These are phyloP conservation scores for Scytalopus superciliaris DNA, from an alignment of 2,113 vertebrate genomes.

Conservation along the genomic window DNA sequence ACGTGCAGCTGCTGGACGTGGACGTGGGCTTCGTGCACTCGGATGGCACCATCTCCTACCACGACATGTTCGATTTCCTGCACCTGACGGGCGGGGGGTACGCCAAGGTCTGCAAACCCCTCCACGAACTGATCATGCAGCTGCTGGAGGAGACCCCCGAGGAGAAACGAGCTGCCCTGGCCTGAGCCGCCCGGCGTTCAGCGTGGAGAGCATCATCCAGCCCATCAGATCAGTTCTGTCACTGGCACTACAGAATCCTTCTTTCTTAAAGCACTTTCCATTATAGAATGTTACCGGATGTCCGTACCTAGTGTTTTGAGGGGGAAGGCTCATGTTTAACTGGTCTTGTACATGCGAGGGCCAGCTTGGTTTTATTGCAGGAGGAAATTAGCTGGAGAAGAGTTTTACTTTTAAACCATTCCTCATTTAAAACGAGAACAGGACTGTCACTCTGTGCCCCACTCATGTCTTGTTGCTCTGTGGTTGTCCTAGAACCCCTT, in stretches of 20 bases:
- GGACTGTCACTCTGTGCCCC: constrained; percentile 60
- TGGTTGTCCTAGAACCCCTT: constrained; percentile 51
- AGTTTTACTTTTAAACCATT: constrained; percentile 69
- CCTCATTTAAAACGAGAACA: constrained; percentile 61
- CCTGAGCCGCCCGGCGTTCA: constrained; percentile 78
- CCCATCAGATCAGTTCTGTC: constrained; percentile 75
- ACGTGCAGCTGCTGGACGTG: constrained; percentile 88
- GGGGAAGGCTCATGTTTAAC: constrained; percentile 68
- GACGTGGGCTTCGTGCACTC: constrained; percentile 90
- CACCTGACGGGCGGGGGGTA: constrained; percentile 93
- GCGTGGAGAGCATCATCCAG: constrained; percentile 50
- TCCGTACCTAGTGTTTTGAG: constrained; percentile 74
- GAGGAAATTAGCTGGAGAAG: constrained; percentile 67
- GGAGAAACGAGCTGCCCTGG: constrained; percentile 89
- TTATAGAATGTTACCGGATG: constrained; percentile 77
- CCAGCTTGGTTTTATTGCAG: constrained; percentile 61
- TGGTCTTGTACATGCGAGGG: constrained; percentile 47
- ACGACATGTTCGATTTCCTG: constrained; percentile 98
- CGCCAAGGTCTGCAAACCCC: constrained; percentile 85
- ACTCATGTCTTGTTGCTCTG: constrained; percentile 51
- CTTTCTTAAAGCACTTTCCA: constrained; percentile 80
- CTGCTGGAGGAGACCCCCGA: constrained; percentile 95
- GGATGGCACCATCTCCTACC: constrained; percentile 88
- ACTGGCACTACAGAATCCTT: constrained; percentile 80
- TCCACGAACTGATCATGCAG: constrained; percentile 96